Conservation (phyloP, 2,797 vertebrate species). For the Oreochromis mossambicus region DNA sequence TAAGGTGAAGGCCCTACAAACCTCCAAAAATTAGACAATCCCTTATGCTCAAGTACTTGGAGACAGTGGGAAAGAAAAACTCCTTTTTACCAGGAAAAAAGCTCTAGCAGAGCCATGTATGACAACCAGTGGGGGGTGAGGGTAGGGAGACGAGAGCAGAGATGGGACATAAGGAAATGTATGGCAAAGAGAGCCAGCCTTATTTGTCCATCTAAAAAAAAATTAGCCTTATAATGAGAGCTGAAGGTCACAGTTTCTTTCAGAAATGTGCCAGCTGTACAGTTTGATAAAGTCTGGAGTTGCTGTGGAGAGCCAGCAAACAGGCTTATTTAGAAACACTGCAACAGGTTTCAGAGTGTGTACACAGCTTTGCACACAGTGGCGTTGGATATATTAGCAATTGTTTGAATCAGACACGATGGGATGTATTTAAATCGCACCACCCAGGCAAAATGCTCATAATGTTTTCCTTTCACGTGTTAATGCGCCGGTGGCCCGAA, state of each 20-base stretch:
- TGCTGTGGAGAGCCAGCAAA: neutral
- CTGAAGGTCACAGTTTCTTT: constrained; percentile 47
- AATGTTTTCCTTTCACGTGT: constrained; percentile 55
- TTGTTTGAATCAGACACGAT: constrained; percentile 43
- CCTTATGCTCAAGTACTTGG: too few species aligned
- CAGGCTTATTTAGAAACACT: constrained; percentile 20
- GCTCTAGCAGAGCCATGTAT: neutral
- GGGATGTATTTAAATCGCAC: constrained; percentile 38
- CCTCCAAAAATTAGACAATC: neutral
- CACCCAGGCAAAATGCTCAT: constrained; percentile 31
- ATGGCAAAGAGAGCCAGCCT: rapidly evolving
- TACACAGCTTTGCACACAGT: constrained; percentile 32
- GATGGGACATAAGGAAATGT: neutral
- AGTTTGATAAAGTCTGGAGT: constrained; percentile 17
- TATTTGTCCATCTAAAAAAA: constrained; percentile 4
- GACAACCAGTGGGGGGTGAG: neutral
- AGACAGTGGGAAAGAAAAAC: neutral
- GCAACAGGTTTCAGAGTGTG: constrained; percentile 28
- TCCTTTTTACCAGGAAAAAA: neutral
- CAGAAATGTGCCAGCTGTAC: constrained; percentile 6
- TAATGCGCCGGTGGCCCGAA: constrained; percentile 37
- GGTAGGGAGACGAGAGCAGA: neutral
- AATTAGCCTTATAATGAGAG: neutral
- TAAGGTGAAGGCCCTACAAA: neutral
- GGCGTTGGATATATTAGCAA: constrained; percentile 15